These are phyloP conservation scores for Tetramorium alpestre DNA, from an alignment of 1,140 invertebrate genomes.

Conservation along the genomic window DNA sequence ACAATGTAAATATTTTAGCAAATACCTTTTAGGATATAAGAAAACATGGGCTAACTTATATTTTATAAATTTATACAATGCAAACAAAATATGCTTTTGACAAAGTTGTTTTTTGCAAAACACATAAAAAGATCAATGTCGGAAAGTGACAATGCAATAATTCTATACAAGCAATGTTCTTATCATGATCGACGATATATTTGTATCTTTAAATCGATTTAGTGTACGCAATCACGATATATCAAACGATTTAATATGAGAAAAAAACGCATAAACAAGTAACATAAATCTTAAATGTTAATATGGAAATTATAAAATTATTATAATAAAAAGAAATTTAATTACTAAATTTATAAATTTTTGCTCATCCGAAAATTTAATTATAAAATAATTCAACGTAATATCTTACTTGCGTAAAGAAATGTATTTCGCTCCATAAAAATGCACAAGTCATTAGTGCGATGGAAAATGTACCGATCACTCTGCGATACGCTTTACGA, in stretches of 20 bases:
- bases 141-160: neutral
- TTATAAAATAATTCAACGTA: slow-evolving; percentile 7
- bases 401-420: neutral
- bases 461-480: slow-evolving; percentile 5
- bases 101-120: neutral
- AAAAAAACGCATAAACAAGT: neutral
- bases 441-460: neutral
- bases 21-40: neutral
- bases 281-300: neutral
- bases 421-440: neutral
- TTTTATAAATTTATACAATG: neutral
- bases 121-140: neutral
- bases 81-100: neutral
- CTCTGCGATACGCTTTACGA: neutral
- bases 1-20: neutral
- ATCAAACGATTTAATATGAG: neutral
- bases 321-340: neutral
- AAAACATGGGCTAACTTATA: neutral
- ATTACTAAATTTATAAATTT: neutral
- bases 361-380: neutral
- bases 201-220: neutral
- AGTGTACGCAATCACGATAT: neutral
- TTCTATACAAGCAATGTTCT: neutral
- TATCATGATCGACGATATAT: neutral
- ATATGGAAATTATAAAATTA: neutral